phyloP scores from a whole-genome alignment of 2,888 invertebrate species.

The Cantharis nigra region DNA sequence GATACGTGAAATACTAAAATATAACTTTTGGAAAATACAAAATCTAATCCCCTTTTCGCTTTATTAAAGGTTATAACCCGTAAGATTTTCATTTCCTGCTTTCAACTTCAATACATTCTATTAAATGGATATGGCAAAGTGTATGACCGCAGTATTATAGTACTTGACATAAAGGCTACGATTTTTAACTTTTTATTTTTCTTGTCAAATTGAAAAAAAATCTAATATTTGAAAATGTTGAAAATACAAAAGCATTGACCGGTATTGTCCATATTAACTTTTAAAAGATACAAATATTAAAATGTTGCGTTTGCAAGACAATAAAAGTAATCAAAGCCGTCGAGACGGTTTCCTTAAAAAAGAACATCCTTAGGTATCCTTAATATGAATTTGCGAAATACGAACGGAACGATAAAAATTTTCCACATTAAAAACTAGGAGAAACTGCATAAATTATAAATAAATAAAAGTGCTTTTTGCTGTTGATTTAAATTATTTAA shows the following conservation, averaged over 20 bases:
- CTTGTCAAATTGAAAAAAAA: neutral
- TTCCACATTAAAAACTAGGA: neutral
- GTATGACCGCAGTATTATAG: conserved; percentile 5
- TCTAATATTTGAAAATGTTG: neutral
- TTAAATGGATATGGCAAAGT: conserved; percentile 13
- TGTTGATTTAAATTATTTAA: neutral
- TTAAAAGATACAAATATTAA: neutral
- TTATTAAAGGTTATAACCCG: conserved; percentile 7
- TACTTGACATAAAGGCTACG: neutral
- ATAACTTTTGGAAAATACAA: conserved; percentile 4
- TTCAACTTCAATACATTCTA: conserved; percentile 2
- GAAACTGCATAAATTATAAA: neutral
- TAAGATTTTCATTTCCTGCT: conserved; percentile 7
- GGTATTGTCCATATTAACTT: neutral
- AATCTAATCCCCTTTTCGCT: neutral
- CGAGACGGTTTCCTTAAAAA: neutral
- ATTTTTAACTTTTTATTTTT: neutral
- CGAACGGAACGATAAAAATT: neutral
- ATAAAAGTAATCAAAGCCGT: neutral
- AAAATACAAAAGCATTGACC: no score
- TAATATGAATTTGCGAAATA: neutral
- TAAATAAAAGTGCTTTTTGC: neutral
- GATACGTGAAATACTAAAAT: neutral
- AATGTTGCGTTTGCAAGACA: neutral
- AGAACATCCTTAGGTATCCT: neutral